Conservation (phyloP, 2,797 vertebrate genomes). For the Tadarida brasiliensis region DNA sequence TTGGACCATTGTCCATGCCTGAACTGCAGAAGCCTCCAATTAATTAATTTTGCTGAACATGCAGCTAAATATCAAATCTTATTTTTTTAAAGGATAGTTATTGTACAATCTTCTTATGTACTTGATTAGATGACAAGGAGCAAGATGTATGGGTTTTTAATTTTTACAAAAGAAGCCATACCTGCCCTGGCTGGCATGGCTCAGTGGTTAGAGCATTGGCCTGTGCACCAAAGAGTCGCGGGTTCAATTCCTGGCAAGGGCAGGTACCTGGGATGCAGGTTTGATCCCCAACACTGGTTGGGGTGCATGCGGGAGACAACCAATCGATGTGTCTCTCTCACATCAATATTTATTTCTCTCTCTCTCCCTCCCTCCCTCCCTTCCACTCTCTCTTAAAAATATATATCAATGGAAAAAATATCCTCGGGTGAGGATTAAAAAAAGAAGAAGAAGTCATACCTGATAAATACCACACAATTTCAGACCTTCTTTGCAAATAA, state of each 20-base stretch:
- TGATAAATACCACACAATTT: not conserved
- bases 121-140: conserved; percentile 34
- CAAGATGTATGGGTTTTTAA: conserved; percentile 40
- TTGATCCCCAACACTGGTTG: no score
- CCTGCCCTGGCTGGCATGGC: not conserved
- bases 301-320: no score
- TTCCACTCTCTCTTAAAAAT: no score
- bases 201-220: no score
- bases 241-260: no score
- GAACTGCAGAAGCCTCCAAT: conserved; percentile 36
- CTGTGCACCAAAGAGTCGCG: no score
- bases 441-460: not conserved
- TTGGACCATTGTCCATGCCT: conserved; percentile 5
- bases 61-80: conserved; percentile 53
- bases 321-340: no score
- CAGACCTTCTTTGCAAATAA: conserved; percentile 55
- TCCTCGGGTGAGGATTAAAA: no score
- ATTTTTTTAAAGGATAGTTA: conserved; percentile 51
- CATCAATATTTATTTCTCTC: no score
- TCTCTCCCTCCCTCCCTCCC: no score
- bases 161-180: conserved; percentile 53
- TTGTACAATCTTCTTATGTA: conserved; percentile 3
- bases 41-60: conserved; percentile 63
- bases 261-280: no score
- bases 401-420: no score